These are phyloP conservation scores for Carollia perspicillata DNA, from an alignment of 2,113 vertebrate genomes.

Conservation along the genomic window DNA sequence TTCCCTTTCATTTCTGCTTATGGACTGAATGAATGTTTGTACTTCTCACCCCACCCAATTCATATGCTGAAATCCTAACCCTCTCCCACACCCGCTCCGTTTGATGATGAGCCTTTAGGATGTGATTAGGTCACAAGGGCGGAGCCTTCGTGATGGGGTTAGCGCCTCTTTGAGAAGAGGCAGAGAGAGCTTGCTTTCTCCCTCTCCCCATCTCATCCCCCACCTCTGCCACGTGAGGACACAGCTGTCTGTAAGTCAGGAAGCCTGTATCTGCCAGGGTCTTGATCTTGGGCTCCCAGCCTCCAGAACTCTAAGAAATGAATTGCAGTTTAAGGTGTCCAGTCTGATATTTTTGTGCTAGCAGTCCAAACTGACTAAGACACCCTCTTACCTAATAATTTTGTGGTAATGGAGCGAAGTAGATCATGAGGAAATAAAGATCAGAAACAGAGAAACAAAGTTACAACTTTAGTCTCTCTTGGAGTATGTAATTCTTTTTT, in stretches of 20 bases:
- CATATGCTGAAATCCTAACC: neutral
- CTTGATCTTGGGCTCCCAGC: neutral
- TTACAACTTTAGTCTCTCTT: neutral
- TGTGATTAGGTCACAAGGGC: neutral
- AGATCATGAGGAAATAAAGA: neutral
- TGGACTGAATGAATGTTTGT: neutral
- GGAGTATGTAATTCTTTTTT: neutral
- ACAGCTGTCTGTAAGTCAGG: neutral
- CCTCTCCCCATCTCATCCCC: neutral
- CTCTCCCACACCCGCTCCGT: fast-evolving
- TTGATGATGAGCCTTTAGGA: neutral
- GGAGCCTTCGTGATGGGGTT: neutral
- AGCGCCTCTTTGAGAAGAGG: neutral
- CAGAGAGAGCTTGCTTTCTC: neutral
- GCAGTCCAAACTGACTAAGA: neutral
- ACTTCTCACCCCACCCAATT: too few relatives aligned
- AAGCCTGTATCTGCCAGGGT: neutral
- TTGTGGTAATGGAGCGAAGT: neutral
- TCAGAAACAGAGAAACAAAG: neutral
- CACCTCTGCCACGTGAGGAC: neutral
- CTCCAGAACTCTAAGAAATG: neutral
- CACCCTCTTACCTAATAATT: neutral
- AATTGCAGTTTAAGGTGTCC: neutral
- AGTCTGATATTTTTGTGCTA: neutral
- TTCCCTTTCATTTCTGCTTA: neutral